Percentiles rank a stretch among this genome's conserved stretches.
Evolutionary conservation across 2,797 vertebrate species (phyloP).

Genomic region (Pipistrellus nathusii): DNA sequence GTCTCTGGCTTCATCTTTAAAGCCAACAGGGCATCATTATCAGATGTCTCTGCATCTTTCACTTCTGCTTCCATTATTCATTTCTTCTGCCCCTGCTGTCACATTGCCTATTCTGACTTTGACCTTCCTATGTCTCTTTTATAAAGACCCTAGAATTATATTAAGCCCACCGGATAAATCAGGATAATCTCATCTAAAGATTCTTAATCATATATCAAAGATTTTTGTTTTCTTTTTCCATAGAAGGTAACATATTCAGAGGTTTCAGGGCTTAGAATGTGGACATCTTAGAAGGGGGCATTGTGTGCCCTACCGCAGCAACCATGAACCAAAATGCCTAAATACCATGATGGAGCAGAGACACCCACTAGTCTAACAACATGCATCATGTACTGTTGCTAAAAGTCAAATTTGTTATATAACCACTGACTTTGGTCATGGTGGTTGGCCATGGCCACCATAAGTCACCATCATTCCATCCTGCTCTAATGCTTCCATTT

Average conservation of each 20-base stretch:
- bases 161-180: neutral
- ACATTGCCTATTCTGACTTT: neutral
- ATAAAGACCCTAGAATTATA: neutral
- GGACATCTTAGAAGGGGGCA: neutral
- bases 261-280: neutral
- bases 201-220: neutral
- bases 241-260: neutral
- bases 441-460: neutral
- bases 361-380: neutral
- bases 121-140: neutral
- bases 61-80: neutral
- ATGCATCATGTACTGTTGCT: neutral
- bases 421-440: neutral
- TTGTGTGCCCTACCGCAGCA: neutral
- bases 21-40: neutral
- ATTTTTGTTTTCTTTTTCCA: neutral
- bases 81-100: neutral
- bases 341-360: neutral
- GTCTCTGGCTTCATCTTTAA: neutral
- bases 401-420: neutral
- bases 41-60: neutral
- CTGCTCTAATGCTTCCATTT: neutral
- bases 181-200: neutral
- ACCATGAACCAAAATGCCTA: neutral
- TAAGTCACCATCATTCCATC: neutral